Percentiles rank a stretch among this genome's conserved stretches.
These are phyloP conservation scores for Lasius fuliginosus DNA, from an alignment of 2,888 invertebrate species.

Conservation along the genomic window DNA sequence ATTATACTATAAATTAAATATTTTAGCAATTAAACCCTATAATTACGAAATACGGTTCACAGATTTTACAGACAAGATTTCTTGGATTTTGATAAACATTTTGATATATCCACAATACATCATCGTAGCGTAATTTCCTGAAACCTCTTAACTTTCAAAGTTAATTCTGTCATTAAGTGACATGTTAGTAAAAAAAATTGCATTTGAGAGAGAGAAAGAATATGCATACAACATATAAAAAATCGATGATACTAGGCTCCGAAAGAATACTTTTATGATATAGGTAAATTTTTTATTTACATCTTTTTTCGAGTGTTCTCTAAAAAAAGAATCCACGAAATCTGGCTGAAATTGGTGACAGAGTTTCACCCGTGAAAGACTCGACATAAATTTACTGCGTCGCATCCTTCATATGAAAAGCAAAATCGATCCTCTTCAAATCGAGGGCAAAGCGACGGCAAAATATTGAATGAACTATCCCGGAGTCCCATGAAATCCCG, in stretches of 20 bases:
- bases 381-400: constrained; percentile 5
- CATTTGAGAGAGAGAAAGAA: neutral
- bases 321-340: neutral
- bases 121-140: neutral
- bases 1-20: neutral
- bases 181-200: neutral
- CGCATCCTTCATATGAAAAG: constrained; percentile 58
- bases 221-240: neutral
- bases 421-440: constrained; percentile 66
- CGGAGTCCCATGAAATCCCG: constrained; percentile 64
- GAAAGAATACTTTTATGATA: neutral
- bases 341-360: neutral
- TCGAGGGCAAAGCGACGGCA: constrained; percentile 58
- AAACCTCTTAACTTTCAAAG: neutral
- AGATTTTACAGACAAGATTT: neutral
- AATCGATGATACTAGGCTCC: neutral
- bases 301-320: neutral
- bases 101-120: neutral
- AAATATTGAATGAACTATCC: constrained; percentile 62
- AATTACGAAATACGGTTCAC: neutral
- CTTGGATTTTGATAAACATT: constrained; percentile 5
- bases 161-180: neutral
- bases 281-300: neutral
- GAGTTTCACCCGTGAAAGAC: neutral
- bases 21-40: neutral